These are phyloP conservation scores for Hassar affinis DNA, from an alignment of 2,113 vertebrate species.

Conservation along the genomic window DNA sequence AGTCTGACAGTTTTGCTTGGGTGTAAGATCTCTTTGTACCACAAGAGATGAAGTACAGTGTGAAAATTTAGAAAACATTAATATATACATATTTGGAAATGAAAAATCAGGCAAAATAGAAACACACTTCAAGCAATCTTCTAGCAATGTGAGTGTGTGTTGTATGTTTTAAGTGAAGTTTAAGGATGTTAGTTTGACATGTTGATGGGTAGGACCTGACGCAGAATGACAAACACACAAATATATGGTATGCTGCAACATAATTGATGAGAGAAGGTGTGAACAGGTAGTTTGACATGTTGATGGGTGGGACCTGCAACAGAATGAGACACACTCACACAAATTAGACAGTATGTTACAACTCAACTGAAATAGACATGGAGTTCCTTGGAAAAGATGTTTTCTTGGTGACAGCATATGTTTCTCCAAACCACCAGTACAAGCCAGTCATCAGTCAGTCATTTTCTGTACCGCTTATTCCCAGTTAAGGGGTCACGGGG, in stretches of 20 bases:
- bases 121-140: not conserved
- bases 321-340: not conserved
- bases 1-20: conserved; percentile 1
- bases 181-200: not conserved
- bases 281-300: not conserved
- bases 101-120: not conserved
- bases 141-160: no score
- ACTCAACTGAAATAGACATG: no score
- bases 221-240: not conserved
- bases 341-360: not conserved
- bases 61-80: not conserved
- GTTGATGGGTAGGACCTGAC: not conserved
- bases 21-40: not conserved
- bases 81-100: not conserved
- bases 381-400: no score
- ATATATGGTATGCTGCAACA: not conserved
- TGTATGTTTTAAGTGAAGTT: no score
- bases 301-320: not conserved
- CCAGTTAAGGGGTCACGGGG: no score
- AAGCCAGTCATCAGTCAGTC: no score
- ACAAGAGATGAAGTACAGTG: not conserved
- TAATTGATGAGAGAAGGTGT: not conserved
- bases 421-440: no score
- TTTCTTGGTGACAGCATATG: no score
- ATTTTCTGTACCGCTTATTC: no score